Evolutionary conservation across 1,140 invertebrate genomes (phyloP).

Genomic region (Diorhabda elongata): DNA sequence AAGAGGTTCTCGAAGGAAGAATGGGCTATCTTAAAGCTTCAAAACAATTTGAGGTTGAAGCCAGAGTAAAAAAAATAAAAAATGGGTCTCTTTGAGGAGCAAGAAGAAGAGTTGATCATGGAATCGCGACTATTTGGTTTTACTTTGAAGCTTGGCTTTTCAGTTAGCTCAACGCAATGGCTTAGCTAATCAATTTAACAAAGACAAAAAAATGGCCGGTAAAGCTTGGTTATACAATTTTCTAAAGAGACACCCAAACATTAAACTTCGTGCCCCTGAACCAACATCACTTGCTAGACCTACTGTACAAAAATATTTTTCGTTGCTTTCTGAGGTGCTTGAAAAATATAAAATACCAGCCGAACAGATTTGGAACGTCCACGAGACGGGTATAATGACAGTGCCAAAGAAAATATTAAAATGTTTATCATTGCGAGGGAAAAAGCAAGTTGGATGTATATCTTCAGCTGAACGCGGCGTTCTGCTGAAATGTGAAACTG

Average conservation of each 20-base stretch:
- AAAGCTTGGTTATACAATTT: too few species aligned
- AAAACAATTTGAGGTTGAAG: constrained; percentile 9
- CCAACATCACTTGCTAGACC: background rate
- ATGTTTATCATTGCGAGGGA: too few species aligned
- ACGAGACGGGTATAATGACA: constrained; percentile 19
- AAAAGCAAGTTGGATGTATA: too few species aligned
- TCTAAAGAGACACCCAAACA: too few species aligned
- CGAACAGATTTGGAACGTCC: constrained; percentile 18
- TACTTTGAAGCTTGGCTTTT: constrained; percentile 1
- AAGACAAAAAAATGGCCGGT: too few species aligned
- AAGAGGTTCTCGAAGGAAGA: constrained; percentile 19
- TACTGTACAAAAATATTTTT: too few species aligned
- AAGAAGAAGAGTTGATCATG: background rate
- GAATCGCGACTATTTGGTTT: background rate
- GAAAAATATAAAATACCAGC: constrained; percentile 3
- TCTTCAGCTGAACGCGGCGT: too few species aligned
- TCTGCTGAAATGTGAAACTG: too few species aligned
- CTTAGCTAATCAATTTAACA: background rate
- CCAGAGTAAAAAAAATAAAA: constrained; percentile 12
- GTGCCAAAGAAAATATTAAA: background rate
- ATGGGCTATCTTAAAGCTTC: too few species aligned
- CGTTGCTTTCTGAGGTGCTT: too few species aligned
- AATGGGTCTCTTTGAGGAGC: background rate
- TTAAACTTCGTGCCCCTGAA: too few species aligned
- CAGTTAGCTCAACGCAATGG: background rate